These are phyloP conservation scores for Cerastis leucographa DNA, from an alignment of 2,888 invertebrate genomes.

Conservation along the genomic window DNA sequence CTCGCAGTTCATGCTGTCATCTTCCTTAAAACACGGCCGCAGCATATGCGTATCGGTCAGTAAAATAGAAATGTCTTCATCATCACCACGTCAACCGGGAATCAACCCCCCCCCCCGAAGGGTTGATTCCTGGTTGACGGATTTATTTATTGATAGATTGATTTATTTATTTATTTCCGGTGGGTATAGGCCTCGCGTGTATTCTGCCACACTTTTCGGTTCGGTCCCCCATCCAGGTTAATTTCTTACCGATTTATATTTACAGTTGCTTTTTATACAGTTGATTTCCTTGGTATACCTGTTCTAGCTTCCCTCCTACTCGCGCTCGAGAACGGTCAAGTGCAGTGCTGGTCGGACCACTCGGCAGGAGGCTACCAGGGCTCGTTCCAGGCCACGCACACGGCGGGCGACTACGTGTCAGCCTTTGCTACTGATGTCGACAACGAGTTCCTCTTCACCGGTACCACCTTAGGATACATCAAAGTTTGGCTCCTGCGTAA, in stretches of 20 bases:
- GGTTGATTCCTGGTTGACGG: too few relatives aligned
- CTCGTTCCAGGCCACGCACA: slow-evolving; percentile 93
- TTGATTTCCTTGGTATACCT: slow-evolving; percentile 5
- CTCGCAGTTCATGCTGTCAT: slow-evolving; percentile 92
- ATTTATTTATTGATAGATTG: too few relatives aligned
- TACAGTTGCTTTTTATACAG: background rate
- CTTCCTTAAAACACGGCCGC: slow-evolving; percentile 91
- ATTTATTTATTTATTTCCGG: too few relatives aligned
- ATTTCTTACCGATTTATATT: background rate
- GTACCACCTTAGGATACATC: slow-evolving; percentile 93
- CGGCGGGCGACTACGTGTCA: slow-evolving; percentile 92
- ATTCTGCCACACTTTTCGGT: background rate
- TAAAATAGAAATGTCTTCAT: background rate
- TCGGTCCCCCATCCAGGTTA: background rate
- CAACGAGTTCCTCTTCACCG: slow-evolving; percentile 94
- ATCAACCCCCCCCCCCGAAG: too few relatives aligned
- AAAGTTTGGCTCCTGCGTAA: slow-evolving; percentile 95
- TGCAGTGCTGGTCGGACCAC: slow-evolving; percentile 96
- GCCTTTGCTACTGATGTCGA: slow-evolving; percentile 93
- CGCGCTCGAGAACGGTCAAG: slow-evolving; percentile 93
- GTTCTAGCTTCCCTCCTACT: slow-evolving; percentile 92
- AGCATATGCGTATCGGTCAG: slow-evolving; percentile 79
- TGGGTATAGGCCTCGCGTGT: background rate
- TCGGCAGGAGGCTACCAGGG: slow-evolving; percentile 93
- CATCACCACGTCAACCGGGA: background rate